A percentile compares a stretch with the other conserved stretches of the same genome.
phyloP scores from a whole-genome alignment of 64 coral and sea anemone genomes.

The Montipora efflorescens region DNA sequence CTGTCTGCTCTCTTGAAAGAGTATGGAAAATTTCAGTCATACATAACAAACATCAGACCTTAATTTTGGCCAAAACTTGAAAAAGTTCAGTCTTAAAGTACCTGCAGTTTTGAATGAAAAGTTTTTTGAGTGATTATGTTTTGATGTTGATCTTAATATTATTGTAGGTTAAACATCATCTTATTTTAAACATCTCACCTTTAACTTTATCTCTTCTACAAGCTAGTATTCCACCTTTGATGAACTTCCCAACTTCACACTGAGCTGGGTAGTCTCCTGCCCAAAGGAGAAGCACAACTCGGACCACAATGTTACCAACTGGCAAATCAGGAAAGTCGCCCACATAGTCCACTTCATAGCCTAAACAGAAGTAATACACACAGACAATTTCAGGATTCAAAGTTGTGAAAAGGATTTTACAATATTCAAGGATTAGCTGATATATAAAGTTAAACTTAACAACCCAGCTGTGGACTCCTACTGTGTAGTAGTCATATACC shows the following conservation, averaged over 20 bases:
- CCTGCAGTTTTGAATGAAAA: not conserved
- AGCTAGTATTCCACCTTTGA: conserved; percentile 37
- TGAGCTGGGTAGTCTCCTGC: conserved; percentile 44
- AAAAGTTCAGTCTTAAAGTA: not conserved
- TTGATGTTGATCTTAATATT: not conserved
- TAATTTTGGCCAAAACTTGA: no score
- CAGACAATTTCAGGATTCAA: not conserved
- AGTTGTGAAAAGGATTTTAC: not conserved
- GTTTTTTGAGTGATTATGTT: no score
- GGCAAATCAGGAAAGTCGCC: not conserved
- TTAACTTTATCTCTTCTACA: conserved; percentile 35
- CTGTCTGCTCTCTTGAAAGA: no score
- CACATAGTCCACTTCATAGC: not conserved
- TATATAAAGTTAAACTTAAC: not conserved
- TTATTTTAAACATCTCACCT: not conserved
- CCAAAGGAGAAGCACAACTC: not conserved
- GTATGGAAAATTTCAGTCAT: not conserved
- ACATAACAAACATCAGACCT: not conserved
- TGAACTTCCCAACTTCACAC: conserved; percentile 43
- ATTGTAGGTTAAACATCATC: no score
- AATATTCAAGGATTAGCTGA: not conserved
- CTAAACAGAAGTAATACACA: not conserved
- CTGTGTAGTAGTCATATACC: no score
- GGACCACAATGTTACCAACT: not conserved
- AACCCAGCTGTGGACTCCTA: no score